These are phyloP conservation scores for Rhogogaster chlorosoma DNA, from an alignment of 2,888 invertebrate genomes.

Conservation along the genomic window DNA sequence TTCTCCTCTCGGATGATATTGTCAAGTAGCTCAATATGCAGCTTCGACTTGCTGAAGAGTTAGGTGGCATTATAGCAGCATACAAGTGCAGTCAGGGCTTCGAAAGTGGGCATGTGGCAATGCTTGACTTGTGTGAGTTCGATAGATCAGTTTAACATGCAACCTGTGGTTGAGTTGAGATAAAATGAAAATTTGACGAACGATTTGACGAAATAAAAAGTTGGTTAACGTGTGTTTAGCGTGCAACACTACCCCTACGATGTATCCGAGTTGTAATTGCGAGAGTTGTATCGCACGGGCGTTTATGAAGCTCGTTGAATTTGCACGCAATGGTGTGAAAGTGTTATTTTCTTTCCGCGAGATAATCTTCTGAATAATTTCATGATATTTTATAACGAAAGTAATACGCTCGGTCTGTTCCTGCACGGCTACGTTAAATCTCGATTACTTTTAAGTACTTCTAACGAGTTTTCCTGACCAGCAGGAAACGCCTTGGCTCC, in stretches of 20 bases:
- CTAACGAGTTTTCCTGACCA: conserved; percentile 45
- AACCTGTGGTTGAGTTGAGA: neutral
- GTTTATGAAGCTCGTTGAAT: neutral
- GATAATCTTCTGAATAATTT: conserved; percentile 39
- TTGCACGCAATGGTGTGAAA: conserved; percentile 11
- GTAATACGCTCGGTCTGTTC: neutral
- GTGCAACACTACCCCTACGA: neutral
- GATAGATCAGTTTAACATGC: neutral
- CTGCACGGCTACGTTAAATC: conserved; percentile 32
- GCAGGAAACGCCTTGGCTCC: conserved; percentile 5
- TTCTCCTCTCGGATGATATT: conserved; percentile 2
- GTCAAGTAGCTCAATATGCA: conserved; percentile 37
- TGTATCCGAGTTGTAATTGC: conserved; percentile 1
- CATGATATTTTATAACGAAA: neutral
- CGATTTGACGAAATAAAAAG: neutral
- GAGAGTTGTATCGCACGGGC: neutral
- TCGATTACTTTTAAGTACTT: conserved; percentile 46
- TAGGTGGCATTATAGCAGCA: neutral
- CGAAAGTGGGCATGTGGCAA: neutral
- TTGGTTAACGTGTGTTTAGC: neutral
- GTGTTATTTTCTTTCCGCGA: neutral
- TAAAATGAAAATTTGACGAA: neutral
- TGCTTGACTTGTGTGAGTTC: neutral
- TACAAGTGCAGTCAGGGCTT: neutral
- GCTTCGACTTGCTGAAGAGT: conserved; percentile 20